Conservation (phyloP, 2,888 invertebrate species). For the Leptopterna dolabrata region DNA sequence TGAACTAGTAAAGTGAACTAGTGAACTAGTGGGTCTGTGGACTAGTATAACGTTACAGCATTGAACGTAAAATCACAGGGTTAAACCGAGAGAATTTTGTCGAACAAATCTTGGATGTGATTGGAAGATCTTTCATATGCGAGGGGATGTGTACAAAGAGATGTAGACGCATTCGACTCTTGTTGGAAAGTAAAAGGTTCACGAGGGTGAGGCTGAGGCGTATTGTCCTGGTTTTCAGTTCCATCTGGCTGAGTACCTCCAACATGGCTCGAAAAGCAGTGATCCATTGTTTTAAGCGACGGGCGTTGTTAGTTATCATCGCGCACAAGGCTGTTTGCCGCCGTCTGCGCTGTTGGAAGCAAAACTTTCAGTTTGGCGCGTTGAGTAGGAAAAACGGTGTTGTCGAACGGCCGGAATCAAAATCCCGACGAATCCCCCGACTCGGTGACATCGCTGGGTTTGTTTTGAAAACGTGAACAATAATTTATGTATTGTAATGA, state of each 20-base stretch:
- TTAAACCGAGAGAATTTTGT: too few species aligned
- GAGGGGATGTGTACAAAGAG: neutral
- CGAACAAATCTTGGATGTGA: too few species aligned
- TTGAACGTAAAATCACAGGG: too few species aligned
- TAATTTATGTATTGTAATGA: constrained; percentile 10
- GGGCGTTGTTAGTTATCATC: neutral
- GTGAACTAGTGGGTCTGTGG: too few species aligned
- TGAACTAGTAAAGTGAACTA: too few species aligned
- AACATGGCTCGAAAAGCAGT: neutral
- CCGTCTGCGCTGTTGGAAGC: neutral
- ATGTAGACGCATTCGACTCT: neutral
- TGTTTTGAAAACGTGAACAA: constrained; percentile 15
- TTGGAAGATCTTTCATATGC: too few species aligned
- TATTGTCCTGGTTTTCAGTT: neutral
- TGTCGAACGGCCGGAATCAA: neutral
- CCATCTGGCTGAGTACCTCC: neutral
- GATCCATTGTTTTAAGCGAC: neutral
- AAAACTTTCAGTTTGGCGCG: neutral
- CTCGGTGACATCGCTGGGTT: neutral
- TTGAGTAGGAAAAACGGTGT: neutral
- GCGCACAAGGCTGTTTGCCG: neutral
- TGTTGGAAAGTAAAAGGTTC: neutral
- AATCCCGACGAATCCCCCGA: neutral
- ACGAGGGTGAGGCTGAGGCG: neutral
- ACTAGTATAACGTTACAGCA: too few species aligned